Evolutionary conservation across 64 coral and sea anemone genomes (phyloP).

Genomic region (Montipora cactus): DNA sequence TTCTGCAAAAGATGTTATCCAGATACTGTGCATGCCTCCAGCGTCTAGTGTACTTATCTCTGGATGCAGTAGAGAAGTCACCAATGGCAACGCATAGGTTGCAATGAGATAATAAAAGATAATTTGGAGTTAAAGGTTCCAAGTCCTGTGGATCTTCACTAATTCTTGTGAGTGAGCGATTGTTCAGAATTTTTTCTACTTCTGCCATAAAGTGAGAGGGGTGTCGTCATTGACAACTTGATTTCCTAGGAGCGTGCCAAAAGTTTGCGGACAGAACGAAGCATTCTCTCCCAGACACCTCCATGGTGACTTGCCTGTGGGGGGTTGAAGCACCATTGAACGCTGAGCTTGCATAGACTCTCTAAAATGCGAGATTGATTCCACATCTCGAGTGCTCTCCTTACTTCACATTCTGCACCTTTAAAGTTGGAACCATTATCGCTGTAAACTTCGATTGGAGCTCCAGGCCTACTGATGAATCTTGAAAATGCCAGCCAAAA

Average conservation of each 20-base stretch:
- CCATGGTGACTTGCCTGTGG: slow-evolving; percentile 32
- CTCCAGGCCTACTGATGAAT: slow-evolving; percentile 28
- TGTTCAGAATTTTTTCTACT: slow-evolving; percentile 47
- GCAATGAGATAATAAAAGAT: not conserved
- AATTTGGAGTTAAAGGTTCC: slow-evolving; percentile 27
- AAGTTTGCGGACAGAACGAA: slow-evolving; percentile 24
- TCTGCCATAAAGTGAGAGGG: slow-evolving; percentile 17
- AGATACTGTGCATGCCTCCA: slow-evolving; percentile 42
- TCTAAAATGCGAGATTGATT: slow-evolving; percentile 27
- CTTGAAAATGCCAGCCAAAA: slow-evolving; percentile 22
- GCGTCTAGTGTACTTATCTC: not conserved
- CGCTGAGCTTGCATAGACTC: not conserved
- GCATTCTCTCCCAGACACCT: slow-evolving; percentile 35
- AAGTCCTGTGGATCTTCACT: not conserved
- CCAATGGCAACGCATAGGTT: not conserved
- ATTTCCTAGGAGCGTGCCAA: slow-evolving; percentile 4
- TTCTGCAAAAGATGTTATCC: slow-evolving; percentile 36
- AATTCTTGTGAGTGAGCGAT: slow-evolving; percentile 32
- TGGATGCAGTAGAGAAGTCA: slow-evolving; percentile 4
- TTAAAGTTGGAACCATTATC: slow-evolving; percentile 35
- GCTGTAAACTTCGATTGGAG: slow-evolving; percentile 28
- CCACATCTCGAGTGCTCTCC: slow-evolving; percentile 11
- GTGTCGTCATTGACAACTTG: slow-evolving; percentile 52
- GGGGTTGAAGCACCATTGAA: slow-evolving; percentile 52
- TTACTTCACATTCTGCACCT: slow-evolving; percentile 13